Conservation (phyloP, 2,888 invertebrate species). For the Rhagonycha lutea region DNA sequence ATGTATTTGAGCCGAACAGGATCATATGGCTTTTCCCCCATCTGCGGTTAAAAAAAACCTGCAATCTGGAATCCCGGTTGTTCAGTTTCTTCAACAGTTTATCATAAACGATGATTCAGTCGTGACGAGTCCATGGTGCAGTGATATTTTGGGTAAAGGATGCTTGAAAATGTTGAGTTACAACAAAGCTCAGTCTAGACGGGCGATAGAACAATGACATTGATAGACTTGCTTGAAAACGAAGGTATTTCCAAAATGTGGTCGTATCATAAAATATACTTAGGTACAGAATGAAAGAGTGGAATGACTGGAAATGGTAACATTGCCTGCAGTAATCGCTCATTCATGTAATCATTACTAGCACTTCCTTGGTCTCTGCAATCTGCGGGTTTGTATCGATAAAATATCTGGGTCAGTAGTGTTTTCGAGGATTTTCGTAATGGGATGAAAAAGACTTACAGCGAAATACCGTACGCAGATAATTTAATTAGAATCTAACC, state of each 20-base stretch:
- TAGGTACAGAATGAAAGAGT: neutral
- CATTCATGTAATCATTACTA: neutral
- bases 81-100: too few relatives aligned
- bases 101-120: too few relatives aligned
- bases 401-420: neutral
- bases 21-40: neutral
- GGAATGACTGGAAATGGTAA: neutral
- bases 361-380: neutral
- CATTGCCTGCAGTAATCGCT: neutral
- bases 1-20: neutral
- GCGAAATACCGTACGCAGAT: neutral
- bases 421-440: neutral
- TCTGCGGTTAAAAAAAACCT: neutral
- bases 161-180: neutral
- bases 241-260: neutral
- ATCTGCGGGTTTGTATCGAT: neutral
- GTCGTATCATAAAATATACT: neutral
- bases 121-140: too few relatives aligned
- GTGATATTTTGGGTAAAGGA: too few relatives aligned
- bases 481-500: neutral
- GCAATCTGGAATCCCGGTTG: too few relatives aligned
- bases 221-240: neutral
- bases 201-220: neutral
- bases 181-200: neutral
- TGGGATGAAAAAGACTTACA: neutral